Conservation (phyloP, 2,888 invertebrate genomes). For the Taphrorychus bicolor region DNA sequence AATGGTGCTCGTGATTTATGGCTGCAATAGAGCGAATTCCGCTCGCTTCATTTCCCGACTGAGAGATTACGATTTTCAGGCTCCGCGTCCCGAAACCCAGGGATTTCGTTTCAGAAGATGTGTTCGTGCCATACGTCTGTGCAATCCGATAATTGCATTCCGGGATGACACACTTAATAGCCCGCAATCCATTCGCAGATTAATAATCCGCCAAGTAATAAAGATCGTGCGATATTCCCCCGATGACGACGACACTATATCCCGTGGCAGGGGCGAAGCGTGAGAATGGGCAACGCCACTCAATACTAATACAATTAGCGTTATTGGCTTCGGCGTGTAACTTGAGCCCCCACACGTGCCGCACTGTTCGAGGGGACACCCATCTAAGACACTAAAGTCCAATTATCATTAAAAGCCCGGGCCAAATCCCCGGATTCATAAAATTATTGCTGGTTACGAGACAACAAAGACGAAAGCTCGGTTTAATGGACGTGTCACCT, state of each 20-base stretch:
- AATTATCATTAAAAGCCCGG: conserved; percentile 10
- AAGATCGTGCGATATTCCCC: conserved; percentile 26
- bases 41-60: conserved; percentile 33
- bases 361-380: neutral
- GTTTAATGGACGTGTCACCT: conserved; percentile 34
- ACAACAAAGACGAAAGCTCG: conserved; percentile 33
- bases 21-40: conserved; percentile 56
- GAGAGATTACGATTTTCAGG: conserved; percentile 33
- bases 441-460: conserved; percentile 34
- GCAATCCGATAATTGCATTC: conserved; percentile 8
- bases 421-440: conserved; percentile 31
- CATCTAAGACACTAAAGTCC: conserved; percentile 1
- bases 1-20: conserved; percentile 60
- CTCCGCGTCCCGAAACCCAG: neutral
- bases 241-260: conserved; percentile 36
- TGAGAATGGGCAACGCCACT: conserved; percentile 57
- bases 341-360: conserved; percentile 36
- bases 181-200: conserved; percentile 19
- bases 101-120: conserved; percentile 12
- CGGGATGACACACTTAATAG: conserved; percentile 17
- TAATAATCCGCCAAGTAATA: conserved; percentile 26
- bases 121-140: conserved; percentile 1
- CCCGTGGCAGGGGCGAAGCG: conserved; percentile 46
- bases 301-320: conserved; percentile 62
- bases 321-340: conserved; percentile 60